A percentile compares a stretch with the other conserved stretches of the same genome.
These are phyloP conservation scores for Poeciliopsis turneri DNA, from an alignment of 2,797 vertebrate genomes.

Conservation along the genomic window DNA sequence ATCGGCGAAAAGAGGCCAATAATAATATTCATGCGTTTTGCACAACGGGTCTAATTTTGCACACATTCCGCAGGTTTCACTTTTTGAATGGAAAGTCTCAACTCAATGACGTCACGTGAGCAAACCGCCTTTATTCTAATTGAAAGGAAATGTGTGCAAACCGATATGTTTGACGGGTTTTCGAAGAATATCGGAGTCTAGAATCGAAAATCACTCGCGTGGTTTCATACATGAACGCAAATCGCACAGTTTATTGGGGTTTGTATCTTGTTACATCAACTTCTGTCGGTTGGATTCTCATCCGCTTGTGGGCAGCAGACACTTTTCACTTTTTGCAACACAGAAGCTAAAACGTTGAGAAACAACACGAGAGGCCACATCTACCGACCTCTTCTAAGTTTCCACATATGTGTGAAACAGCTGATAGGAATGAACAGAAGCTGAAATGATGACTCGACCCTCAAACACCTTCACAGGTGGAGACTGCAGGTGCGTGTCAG, in stretches of 20 bases:
- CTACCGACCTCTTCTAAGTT: neutral
- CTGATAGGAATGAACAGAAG: constrained; percentile 10
- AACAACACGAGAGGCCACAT: neutral
- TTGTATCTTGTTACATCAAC: neutral
- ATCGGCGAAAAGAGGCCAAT: neutral
- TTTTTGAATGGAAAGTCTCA: neutral
- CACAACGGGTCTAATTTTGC: neutral
- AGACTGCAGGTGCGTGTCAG: neutral
- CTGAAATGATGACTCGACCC: neutral
- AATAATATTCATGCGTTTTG: neutral
- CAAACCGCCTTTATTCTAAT: neutral
- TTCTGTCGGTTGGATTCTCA: neutral
- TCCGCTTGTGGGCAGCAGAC: neutral
- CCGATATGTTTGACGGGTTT: neutral
- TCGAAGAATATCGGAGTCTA: neutral
- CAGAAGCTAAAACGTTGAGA: neutral
- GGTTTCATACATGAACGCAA: neutral
- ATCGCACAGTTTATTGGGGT: neutral
- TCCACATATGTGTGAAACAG: neutral
- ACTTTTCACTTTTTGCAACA: neutral
- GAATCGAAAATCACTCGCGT: neutral
- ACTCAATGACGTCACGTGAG: neutral
- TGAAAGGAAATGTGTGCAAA: neutral
- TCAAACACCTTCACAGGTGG: constrained; percentile 44
- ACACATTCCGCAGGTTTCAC: neutral